Percentiles rank a stretch among this genome's conserved stretches.
phyloP scores from a whole-genome alignment of 2,113 vertebrate species.

The Beaufortia kweichowensis region DNA sequence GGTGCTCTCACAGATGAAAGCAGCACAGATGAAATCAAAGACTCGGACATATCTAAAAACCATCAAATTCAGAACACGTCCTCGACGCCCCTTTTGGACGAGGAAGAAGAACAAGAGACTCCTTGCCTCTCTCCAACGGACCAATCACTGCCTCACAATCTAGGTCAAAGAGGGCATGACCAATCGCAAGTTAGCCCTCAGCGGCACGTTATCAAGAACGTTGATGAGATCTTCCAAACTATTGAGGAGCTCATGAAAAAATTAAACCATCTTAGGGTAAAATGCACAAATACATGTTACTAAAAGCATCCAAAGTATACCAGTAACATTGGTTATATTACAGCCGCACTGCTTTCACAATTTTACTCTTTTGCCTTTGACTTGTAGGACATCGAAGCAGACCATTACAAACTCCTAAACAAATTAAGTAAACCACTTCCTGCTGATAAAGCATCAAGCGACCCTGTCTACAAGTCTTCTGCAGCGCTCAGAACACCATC shows the following conservation, averaged over 20 bases:
- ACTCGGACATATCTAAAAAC: constrained; percentile 52
- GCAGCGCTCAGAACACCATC: constrained; percentile 62
- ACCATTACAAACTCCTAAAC: constrained; percentile 68
- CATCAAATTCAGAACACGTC: constrained; percentile 44
- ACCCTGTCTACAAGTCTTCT: constrained; percentile 51
- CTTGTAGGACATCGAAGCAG: constrained; percentile 71
- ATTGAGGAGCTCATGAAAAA: constrained; percentile 73
- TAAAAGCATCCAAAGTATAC: too few relatives aligned
- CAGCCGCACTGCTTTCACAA: too few relatives aligned
- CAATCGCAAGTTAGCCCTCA: constrained; percentile 43
- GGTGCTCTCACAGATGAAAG: constrained; percentile 61
- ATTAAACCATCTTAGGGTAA: constrained; percentile 69
- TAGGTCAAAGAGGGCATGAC: constrained; percentile 34
- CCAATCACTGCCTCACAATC: constrained; percentile 43
- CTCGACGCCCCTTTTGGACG: background rate
- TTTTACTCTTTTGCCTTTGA: background rate
- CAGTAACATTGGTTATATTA: too few relatives aligned
- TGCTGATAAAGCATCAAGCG: constrained; percentile 52
- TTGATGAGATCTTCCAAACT: constrained; percentile 73
- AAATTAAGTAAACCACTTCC: constrained; percentile 54
- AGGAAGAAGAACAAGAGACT: constrained; percentile 26
- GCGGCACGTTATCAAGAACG: constrained; percentile 67
- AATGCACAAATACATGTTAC: background rate
- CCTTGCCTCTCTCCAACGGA: accelerated
- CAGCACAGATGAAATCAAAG: constrained; percentile 62